Percentiles rank a stretch among this genome's conserved stretches.
Evolutionary conservation across 2,888 invertebrate species (phyloP).

Genomic region (Macrosiphum euphorbiae): DNA sequence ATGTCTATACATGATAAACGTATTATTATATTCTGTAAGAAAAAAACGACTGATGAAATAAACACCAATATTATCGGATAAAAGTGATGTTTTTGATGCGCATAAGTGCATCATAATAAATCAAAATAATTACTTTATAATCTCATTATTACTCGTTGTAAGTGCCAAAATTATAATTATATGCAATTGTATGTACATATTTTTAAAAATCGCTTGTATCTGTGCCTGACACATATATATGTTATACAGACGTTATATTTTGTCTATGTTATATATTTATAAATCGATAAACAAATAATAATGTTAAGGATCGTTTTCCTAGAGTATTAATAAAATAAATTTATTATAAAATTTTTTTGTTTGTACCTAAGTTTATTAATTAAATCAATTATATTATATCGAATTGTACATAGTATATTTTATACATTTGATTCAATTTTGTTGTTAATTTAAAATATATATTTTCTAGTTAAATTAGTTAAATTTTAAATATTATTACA

Average conservation of each 20-base stretch:
- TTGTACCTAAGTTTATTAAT: slow-evolving; percentile 20
- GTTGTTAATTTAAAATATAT: slow-evolving; percentile 58
- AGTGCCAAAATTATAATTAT: slow-evolving; percentile 60
- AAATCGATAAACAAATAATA: slow-evolving; percentile 45
- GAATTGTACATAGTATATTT: slow-evolving; percentile 18
- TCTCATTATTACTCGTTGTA: slow-evolving; percentile 55
- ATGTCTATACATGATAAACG: background rate
- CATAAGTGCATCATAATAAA: slow-evolving; percentile 47
- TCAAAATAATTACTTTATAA: slow-evolving; percentile 63
- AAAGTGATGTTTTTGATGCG: slow-evolving; percentile 53
- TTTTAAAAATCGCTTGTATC: slow-evolving; percentile 4
- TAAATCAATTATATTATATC: slow-evolving; percentile 38
- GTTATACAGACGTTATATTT: slow-evolving; percentile 39
- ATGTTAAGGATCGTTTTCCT: slow-evolving; percentile 45
- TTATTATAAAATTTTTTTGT: background rate
- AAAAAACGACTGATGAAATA: slow-evolving; percentile 57
- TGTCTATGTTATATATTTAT: slow-evolving; percentile 44
- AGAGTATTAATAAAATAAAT: slow-evolving; percentile 40
- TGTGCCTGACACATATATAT: slow-evolving; percentile 12
- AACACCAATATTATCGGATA: slow-evolving; percentile 54
- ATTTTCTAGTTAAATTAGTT: slow-evolving; percentile 54
- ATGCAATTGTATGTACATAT: background rate
- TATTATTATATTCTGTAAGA: slow-evolving; percentile 21
- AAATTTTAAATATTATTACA: slow-evolving; percentile 52
- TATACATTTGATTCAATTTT: slow-evolving; percentile 41